Base-by-base conservation (phyloP, 2,113 vertebrate genomes). In the Larimichthys polyactis region DNA sequence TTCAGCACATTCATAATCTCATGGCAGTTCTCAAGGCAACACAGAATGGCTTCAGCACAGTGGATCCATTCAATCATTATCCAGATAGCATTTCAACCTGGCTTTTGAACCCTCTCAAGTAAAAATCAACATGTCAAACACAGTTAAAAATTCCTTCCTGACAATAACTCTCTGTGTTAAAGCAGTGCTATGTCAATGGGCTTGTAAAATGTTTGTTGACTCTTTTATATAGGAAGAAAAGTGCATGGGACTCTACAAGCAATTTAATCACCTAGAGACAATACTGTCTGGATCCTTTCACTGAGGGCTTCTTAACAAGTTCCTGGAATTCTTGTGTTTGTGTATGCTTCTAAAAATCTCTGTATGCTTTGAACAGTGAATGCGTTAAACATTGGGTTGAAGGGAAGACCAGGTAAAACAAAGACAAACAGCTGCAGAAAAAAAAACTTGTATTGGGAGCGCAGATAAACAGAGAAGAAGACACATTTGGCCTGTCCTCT, bases 61-160 rank as follows among this genome's bases (percentile, higher is more conserved):
- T n/a, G 58, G 36, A 55, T 24, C 11, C 44, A 72, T n/a, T 78
- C 64, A 85, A 4, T 14, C 12, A 14, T 29, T 24, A 4, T 75
- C 19, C 58, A 71, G 76, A 86, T 59, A 22, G 64, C 32, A 81
- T 89, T 85, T 81, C 84, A 84, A 36, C 65, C 78, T 85, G 78
- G 7, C 72, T 81, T 79, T 72, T 29, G 71, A 82, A 54, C 14
- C 19, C 40, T 62, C 71, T 46, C 71, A 86, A 91, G 87, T 81
- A 71, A 69, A 88, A 88, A 89, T 86, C 83, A 89, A 36, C 67
- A 77, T 87, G 91, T 84, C 84, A n/a, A 90, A 87, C 59, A 78
- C 63, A 52, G 74, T 75, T 83, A 68, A 85, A 87, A 85, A 91
- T 82, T 85, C 87, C 80, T 86, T 73, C 78, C 87, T 58, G 67